These are phyloP conservation scores for Aplysia californica DNA, from an alignment of 1,140 invertebrate species.

Conservation along the genomic window DNA sequence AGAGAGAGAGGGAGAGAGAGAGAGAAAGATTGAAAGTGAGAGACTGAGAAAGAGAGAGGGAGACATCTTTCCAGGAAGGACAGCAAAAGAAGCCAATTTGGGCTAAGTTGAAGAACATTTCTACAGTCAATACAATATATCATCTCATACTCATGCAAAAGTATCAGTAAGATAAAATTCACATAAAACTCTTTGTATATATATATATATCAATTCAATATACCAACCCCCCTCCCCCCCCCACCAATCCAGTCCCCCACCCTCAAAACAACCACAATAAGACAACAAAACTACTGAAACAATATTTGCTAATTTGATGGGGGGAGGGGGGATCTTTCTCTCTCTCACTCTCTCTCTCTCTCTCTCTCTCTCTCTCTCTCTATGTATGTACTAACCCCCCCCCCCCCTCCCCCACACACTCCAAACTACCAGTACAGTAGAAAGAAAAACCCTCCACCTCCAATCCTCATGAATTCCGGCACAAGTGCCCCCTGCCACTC, in stretches of 20 bases:
- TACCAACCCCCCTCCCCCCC: too few species aligned
- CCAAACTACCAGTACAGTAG: not conserved
- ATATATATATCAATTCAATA: too few species aligned
- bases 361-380: not conserved
- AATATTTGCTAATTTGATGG: not conserved
- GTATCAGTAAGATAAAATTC: too few species aligned
- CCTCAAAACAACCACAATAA: too few species aligned
- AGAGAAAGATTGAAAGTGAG: not conserved
- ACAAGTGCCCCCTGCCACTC: conserved; percentile 73
- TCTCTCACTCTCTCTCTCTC: not conserved
- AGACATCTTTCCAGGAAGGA: too few species aligned
- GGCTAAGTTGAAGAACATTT: not conserved
- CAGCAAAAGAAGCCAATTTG: too few species aligned
- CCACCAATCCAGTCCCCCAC: too few species aligned
- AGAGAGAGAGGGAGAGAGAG: not conserved
- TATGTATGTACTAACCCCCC: not conserved
- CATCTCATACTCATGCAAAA: too few species aligned
- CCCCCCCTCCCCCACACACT: not conserved
- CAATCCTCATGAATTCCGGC: conserved; percentile 35
- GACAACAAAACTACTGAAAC: too few species aligned
- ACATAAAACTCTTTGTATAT: too few species aligned
- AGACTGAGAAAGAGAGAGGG: too few species aligned
- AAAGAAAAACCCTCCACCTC: conserved; percentile 26
- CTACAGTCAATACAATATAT: not conserved
- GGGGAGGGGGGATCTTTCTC: not conserved